Conservation (phyloP, 2,113 vertebrate species). For the Centropus bengalensis region DNA sequence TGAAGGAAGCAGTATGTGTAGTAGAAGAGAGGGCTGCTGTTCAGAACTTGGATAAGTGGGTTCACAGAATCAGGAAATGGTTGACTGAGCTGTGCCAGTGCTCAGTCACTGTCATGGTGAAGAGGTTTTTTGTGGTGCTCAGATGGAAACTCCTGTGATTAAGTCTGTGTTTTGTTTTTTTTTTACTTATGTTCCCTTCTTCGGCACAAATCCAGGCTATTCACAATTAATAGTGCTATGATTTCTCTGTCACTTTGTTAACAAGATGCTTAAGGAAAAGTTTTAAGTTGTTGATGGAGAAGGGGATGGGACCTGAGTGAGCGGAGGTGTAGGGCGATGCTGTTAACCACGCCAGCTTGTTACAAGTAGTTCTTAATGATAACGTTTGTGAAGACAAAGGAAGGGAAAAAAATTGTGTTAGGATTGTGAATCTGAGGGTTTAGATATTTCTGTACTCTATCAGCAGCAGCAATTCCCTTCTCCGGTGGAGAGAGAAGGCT, state of each 20-base stretch:
- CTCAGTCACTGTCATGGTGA: not conserved
- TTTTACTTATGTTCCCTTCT: not conserved
- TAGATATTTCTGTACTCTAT: not conserved
- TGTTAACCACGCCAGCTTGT: not conserved
- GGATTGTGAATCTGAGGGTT: not conserved
- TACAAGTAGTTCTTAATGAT: not conserved
- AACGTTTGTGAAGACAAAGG: not conserved
- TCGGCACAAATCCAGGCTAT: not conserved
- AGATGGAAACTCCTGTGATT: not conserved
- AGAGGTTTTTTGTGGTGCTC: not conserved
- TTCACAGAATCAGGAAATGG: not conserved
- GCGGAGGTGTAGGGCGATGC: not conserved
- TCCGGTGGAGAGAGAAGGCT: too few species aligned
- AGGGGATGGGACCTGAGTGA: not conserved
- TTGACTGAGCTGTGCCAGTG: not conserved
- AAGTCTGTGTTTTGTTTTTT: not conserved
- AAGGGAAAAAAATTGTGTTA: not conserved
- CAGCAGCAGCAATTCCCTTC: not conserved
- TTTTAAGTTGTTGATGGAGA: not conserved
- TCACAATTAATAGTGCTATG: not conserved
- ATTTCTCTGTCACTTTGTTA: not conserved
- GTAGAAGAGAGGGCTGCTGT: not conserved
- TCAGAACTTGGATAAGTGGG: not conserved
- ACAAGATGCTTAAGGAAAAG: not conserved
- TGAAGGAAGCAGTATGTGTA: not conserved